Evolutionary conservation across 2,113 vertebrate species (phyloP), one percentile per base, ranked within the genome.

Genomic region (Amblyornis subalaris): DNA sequence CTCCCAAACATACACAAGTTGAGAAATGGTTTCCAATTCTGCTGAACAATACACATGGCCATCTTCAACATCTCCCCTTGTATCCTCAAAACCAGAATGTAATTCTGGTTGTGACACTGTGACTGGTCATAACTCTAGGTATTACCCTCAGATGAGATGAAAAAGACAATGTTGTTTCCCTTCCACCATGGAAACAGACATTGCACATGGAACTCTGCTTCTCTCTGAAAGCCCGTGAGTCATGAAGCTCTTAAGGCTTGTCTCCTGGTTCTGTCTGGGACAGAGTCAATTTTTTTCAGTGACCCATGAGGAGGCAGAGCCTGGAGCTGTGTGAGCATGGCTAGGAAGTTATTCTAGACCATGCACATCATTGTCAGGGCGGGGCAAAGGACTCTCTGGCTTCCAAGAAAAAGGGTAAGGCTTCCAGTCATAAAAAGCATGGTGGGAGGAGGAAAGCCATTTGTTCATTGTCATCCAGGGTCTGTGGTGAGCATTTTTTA

Each of bases 241-340:
- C 28, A 1, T 4, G 14, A 9, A 60, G 16, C 7, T 50, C 18
- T 77, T 76, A 31, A 0, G 8, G 31, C 26, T 5, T 8, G 19
- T 10, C 14, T 57, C 44, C 18, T 80, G 31, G 3, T 38, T 58
- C 23, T 28, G 16, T 9, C 28, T 51, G 24, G 36, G 33, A 57
- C 26, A 80, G 42, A 48, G 10, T 7, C 20, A 38, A n/a, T 53
- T 45, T 66, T 88, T 81, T 16, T 2, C 35, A 42, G 29, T 31
- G 26, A 62, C 8, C 15, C 7, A 6, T n/a, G 33, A 18, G 26
- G 33, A 22, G 16, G 13, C 16, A 51, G 69, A 45, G n/a, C 23
- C 51, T 51, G 44, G 51, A 66, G 44, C 6, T 6, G 1, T 29
- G 36, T 73, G 36, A 50, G 10, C 26, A 38, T 5, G 12, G 23